Evolutionary conservation across 2,113 vertebrate species (phyloP).

Genomic region (Sporophila hypoxantha): DNA sequence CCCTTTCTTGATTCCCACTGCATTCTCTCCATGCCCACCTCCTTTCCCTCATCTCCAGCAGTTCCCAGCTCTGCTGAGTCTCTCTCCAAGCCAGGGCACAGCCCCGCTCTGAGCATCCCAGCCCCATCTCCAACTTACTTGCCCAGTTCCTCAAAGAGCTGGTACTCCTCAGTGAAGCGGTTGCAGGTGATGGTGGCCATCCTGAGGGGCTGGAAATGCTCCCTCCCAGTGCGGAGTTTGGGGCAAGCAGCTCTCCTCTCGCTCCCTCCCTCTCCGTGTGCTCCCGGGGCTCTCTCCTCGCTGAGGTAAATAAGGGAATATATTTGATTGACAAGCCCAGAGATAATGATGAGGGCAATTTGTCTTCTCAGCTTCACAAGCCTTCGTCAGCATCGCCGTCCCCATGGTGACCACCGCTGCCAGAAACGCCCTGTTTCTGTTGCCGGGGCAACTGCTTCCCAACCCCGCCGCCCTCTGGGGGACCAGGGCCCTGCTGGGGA

Average conservation of each 20-base stretch:
- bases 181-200: constrained; percentile 92
- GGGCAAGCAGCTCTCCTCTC: constrained; percentile 47
- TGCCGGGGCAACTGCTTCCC: constrained; percentile 83
- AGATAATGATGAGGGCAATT: constrained; percentile 83
- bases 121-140: constrained; percentile 78
- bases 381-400: constrained; percentile 86
- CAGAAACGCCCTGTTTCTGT: constrained; percentile 82
- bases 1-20: fast-evolving
- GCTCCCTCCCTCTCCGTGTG: constrained; percentile 45
- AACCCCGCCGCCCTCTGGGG: constrained; percentile 43
- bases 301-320: constrained; percentile 69
- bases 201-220: constrained; percentile 55
- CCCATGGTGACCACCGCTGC: constrained; percentile 82
- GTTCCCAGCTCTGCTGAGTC: neutral
- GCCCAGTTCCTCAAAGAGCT: constrained; percentile 90
- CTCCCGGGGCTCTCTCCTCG: constrained; percentile 63
- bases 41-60: neutral
- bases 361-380: constrained; percentile 79
- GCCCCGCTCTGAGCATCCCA: neutral
- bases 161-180: constrained; percentile 89
- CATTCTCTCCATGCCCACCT: neutral
- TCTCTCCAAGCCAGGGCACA: neutral
- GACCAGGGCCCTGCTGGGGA: constrained; percentile 1
- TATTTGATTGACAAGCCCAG: constrained; percentile 76
- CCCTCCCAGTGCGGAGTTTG: constrained; percentile 39